phyloP scores from a whole-genome alignment of 2,888 invertebrate species.

The Drosophila testacea region DNA sequence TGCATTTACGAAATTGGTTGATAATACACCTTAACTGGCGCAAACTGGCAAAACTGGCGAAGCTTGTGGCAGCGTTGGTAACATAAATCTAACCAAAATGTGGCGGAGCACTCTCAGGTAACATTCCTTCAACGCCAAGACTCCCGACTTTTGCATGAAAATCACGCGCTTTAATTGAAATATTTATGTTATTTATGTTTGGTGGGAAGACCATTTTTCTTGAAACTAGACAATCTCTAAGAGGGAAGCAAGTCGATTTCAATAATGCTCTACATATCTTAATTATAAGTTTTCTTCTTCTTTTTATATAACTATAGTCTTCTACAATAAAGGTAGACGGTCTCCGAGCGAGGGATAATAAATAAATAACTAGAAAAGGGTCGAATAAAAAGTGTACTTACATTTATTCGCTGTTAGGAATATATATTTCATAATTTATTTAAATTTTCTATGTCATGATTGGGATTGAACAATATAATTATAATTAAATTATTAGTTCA shows the following conservation, averaged over 20 bases:
- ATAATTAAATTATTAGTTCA: too few relatives aligned
- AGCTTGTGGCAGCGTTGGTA: conserved; percentile 20
- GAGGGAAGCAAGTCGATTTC: conserved; percentile 4
- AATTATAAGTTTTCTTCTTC: not conserved
- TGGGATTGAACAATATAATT: not conserved
- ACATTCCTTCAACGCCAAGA: conserved; percentile 34
- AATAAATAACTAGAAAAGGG: too few relatives aligned
- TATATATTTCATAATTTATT: not conserved
- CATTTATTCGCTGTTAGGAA: too few relatives aligned
- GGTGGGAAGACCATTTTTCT: conserved; percentile 52
- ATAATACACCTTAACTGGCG: conserved; percentile 55
- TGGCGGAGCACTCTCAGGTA: conserved; percentile 38
- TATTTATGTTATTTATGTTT: conserved; percentile 66
- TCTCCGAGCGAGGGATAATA: too few relatives aligned
- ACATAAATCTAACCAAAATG: conserved; percentile 61
- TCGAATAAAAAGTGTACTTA: not conserved
- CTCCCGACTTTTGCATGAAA: conserved; percentile 43
- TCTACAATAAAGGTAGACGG: too few relatives aligned
- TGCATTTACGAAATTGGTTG: conserved; percentile 62
- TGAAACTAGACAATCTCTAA: conserved; percentile 11
- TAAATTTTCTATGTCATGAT: not conserved
- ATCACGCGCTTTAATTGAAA: conserved; percentile 74
- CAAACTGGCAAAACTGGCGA: conserved; percentile 17
- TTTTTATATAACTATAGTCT: too few relatives aligned
- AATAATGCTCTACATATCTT: conserved; percentile 5